Evolutionary conservation across 2,888 invertebrate species (phyloP).

Genomic region (Sialis lutaria): DNA sequence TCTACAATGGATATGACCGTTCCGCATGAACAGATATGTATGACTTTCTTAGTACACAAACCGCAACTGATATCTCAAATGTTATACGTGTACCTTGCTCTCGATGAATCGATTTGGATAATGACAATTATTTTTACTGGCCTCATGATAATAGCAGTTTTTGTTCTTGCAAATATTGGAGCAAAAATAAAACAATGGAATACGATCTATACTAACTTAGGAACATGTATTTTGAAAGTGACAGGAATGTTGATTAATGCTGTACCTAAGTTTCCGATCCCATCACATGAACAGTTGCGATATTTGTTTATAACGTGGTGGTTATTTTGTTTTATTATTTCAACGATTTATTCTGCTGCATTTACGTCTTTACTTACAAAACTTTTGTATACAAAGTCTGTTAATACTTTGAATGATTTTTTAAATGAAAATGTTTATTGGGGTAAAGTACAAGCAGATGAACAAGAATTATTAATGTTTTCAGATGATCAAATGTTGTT

Average conservation of each 20-base stretch:
- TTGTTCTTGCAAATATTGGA: neutral
- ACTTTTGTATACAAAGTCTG: neutral
- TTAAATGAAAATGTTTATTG: neutral
- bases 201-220: neutral
- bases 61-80: neutral
- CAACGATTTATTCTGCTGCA: neutral
- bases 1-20: neutral
- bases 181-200: neutral
- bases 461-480: neutral
- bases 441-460: neutral
- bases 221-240: neutral
- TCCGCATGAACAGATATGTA: neutral
- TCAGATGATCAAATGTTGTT: neutral
- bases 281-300: neutral
- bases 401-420: constrained; percentile 1
- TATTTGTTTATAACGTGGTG: neutral
- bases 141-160: neutral
- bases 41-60: neutral
- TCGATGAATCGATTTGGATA: neutral
- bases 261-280: neutral
- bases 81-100: neutral
- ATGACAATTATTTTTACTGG: neutral
- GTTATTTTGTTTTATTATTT: neutral
- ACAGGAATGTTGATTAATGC: neutral
- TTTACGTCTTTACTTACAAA: neutral